A percentile compares a stretch with the other conserved stretches of the same genome.
phyloP scores from a whole-genome alignment of 2,113 vertebrate genomes.

The Nothobranchius kuhntae region DNA sequence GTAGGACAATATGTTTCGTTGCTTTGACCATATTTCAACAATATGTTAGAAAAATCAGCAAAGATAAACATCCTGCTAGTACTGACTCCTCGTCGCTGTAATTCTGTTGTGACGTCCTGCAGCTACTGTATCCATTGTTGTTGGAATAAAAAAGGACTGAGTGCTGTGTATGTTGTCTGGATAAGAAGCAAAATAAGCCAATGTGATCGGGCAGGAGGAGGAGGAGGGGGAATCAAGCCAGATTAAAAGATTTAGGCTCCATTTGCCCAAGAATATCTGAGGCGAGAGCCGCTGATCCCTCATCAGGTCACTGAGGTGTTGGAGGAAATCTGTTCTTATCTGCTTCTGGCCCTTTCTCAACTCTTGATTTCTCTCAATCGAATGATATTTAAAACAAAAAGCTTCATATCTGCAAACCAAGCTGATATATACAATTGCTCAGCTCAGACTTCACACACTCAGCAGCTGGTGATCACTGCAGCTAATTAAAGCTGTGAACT shows the following conservation, averaged over 20 bases:
- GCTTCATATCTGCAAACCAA: conserved; percentile 37
- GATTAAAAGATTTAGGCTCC: conserved; percentile 76
- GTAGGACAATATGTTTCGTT: conserved; percentile 1
- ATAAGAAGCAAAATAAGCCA: conserved; percentile 69
- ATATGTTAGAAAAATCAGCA: conserved; percentile 7
- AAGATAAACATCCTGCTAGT: neutral
- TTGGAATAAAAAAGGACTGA: conserved; percentile 59
- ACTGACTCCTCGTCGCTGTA: too few relatives aligned
- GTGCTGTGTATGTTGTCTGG: conserved; percentile 57
- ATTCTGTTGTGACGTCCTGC: neutral
- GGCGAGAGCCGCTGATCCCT: conserved; percentile 51
- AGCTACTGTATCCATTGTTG: conserved; percentile 60
- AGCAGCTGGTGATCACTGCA: conserved; percentile 26
- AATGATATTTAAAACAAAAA: conserved; percentile 17
- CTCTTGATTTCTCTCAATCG: conserved; percentile 29
- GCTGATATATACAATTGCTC: neutral
- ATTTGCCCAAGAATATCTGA: conserved; percentile 75
- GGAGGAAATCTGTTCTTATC: conserved; percentile 61
- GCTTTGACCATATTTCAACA: conserved; percentile 8
- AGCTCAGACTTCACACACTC: conserved; percentile 32
- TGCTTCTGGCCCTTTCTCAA: conserved; percentile 64
- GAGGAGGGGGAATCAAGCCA: conserved; percentile 53
- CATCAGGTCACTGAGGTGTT: conserved; percentile 65
- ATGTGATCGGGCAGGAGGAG: conserved; percentile 51
- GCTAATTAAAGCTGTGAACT: conserved; percentile 39